These are phyloP conservation scores for Prietella phreatophila DNA, from an alignment of 2,113 vertebrate species.

Conservation along the genomic window DNA sequence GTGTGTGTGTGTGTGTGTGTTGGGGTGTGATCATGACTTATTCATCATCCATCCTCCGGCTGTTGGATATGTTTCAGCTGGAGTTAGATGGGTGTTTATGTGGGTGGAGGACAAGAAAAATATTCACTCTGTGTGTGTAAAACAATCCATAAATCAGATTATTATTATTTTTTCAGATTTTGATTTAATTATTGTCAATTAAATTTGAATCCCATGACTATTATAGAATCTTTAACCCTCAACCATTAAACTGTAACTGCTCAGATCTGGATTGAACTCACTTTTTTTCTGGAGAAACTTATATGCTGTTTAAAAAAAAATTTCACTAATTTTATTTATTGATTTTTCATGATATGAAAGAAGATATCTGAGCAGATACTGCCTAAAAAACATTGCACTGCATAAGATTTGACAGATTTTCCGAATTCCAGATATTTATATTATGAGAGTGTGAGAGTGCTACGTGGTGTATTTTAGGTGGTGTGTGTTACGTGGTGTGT, in stretches of 20 bases:
- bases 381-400: no score
- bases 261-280: neutral
- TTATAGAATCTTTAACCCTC: neutral
- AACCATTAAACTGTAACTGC: neutral
- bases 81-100: constrained; percentile 55
- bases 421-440: neutral
- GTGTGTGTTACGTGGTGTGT: no score
- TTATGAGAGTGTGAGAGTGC: no score
- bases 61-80: constrained; percentile 60
- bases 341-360: neutral
- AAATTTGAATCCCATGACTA: neutral
- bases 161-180: neutral
- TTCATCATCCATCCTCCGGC: constrained; percentile 60
- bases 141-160: constrained; percentile 41
- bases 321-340: neutral
- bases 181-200: neutral
- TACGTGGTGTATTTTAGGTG: no score
- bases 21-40: constrained; percentile 63
- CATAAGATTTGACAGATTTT: no score
- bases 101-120: constrained; percentile 44
- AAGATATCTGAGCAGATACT: no score
- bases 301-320: neutral
- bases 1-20: constrained; percentile 14
- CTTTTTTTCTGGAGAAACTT: neutral
- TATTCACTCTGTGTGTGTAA: constrained; percentile 25